A percentile compares a stretch with the other conserved stretches of the same genome.
phyloP scores from a whole-genome alignment of 2,797 vertebrate genomes.

The Sebastes kiyomatsui region DNA sequence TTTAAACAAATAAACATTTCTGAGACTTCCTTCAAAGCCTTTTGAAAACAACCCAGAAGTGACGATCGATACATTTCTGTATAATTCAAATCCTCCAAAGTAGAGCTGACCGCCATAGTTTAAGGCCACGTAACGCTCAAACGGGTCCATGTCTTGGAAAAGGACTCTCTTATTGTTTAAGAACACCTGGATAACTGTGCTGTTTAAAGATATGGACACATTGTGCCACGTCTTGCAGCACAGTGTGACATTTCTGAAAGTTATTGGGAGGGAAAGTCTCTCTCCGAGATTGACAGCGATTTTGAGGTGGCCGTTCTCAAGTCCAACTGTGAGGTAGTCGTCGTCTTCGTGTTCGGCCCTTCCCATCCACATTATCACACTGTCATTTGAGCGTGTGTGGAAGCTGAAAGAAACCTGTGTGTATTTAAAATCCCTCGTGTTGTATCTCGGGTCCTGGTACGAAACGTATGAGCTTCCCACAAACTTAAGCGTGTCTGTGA shows the following conservation, averaged over 20 bases:
- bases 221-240: conserved; percentile 84
- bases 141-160: conserved; percentile 84
- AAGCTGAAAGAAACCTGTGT: conserved; percentile 86
- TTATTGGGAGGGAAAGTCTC: conserved; percentile 76
- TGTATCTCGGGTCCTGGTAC: conserved; percentile 82
- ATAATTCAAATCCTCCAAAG: conserved; percentile 88
- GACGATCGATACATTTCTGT: conserved; percentile 76
- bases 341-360: conserved; percentile 85
- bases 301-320: conserved; percentile 82
- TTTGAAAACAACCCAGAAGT: conserved; percentile 86
- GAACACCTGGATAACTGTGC: conserved; percentile 83
- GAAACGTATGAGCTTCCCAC: conserved; percentile 87
- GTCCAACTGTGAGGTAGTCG: conserved; percentile 88
- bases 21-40: conserved; percentile 85
- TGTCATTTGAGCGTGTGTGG: conserved; percentile 69
- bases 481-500: conserved; percentile 79
- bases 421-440: conserved; percentile 78
- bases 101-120: conserved; percentile 86
- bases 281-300: conserved; percentile 89
- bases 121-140: conserved; percentile 85
- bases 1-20: conserved; percentile 85
- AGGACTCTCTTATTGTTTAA: conserved; percentile 79
- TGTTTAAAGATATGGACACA: conserved; percentile 79
- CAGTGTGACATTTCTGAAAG: conserved; percentile 57
- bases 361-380: conserved; percentile 88